Base-by-base conservation (phyloP, 37 sponge, comb jelly and placozoan genomes). In the Axinella damicornis region DNA sequence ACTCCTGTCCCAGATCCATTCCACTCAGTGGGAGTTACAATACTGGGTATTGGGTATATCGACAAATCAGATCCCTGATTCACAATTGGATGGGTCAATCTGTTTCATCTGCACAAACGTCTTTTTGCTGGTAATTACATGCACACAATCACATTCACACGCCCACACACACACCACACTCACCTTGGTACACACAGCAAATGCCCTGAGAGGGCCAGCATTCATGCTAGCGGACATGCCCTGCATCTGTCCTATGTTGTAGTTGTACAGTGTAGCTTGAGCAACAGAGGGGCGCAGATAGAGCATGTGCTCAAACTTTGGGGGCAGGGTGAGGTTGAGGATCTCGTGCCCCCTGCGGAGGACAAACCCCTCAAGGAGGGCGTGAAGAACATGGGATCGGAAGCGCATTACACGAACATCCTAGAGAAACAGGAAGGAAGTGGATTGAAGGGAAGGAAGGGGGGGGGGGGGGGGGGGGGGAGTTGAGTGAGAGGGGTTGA, bases 271-370 rank as follows among this genome's bases (percentile, higher is more conserved):
- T 0, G 53, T 17, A 37, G 30, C 62, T 62, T 98, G 98, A 0
- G 91, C 86, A 0, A 65, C 70, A 15, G 98, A 93, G 14, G 86
- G 84, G 17, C 90, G 73, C 27, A 95, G 71, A 30, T 84, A 87
- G 16, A 98, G 57, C 17, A 95, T 94, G 67, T 93, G 91, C 79
- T 99, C 99, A 54, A 86, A 82, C 68, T 97, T 99, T 2, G 85
- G 82, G 25, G 90, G 96, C 22, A 99, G 83, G 38, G 84, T 65
- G 35, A 69, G 30, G 22, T 85, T 77, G 25, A 98, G 83, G 31
- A 95, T 92, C 52, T 92, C 90, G 61, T 99, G 98, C 24, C 91
- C 96, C 0, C 92, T 78, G 27, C 98, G 74, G 33, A 86, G 68
- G 12, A 93, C 94, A 66, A 89, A 93, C 9, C 90, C 94, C 65